Conservation (phyloP, 2,797 vertebrate species). For the Acomys russatus region DNA sequence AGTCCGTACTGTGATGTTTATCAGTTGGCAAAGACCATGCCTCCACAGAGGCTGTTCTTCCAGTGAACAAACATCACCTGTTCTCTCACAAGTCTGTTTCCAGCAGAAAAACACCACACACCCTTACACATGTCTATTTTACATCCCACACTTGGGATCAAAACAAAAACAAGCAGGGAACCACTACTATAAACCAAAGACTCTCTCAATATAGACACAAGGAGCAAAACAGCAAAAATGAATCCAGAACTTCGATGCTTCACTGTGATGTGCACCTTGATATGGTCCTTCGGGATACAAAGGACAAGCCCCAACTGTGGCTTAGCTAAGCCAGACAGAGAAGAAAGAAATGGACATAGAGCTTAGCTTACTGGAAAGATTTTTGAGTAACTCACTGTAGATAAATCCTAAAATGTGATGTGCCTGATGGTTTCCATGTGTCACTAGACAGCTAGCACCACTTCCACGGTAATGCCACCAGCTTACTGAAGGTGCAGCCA, state of each 20-base stretch:
- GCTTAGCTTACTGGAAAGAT: background rate
- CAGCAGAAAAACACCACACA: no score
- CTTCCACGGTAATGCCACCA: background rate
- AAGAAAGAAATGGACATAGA: background rate
- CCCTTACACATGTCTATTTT: no score
- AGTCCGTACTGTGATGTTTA: no score
- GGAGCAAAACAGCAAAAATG: slow-evolving; percentile 5
- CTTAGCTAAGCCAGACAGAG: background rate
- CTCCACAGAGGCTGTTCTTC: no score
- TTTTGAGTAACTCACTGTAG: background rate
- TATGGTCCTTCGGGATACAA: background rate
- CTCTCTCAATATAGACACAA: background rate
- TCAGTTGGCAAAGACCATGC: no score
- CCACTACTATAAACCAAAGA: no score
- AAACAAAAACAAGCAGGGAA: no score
- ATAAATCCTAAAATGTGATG: background rate
- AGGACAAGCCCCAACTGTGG: background rate
- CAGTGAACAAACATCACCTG: no score
- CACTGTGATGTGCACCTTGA: background rate
- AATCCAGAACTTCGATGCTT: background rate
- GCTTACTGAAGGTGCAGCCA: background rate
- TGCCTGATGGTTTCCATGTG: background rate
- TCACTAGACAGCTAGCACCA: background rate
- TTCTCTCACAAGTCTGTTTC: no score
- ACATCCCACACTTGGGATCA: no score